These are phyloP conservation scores for Apamea epomidion DNA, from an alignment of 2,888 invertebrate species.

Conservation along the genomic window DNA sequence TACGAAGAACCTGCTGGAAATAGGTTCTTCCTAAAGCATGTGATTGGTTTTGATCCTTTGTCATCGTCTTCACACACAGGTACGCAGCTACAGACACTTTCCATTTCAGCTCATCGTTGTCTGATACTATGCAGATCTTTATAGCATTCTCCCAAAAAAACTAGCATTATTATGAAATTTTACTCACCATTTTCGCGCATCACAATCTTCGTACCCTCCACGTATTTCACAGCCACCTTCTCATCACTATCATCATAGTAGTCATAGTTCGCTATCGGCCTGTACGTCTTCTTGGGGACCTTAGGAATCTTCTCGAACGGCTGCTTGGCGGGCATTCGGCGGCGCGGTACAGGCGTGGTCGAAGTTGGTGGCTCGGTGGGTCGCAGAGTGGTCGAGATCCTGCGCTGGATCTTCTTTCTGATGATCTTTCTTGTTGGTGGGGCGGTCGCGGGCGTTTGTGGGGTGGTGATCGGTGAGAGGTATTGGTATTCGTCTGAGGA, in stretches of 20 bases:
- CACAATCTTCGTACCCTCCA: constrained; percentile 90
- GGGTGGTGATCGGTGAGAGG: constrained; percentile 81
- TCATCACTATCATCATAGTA: constrained; percentile 93
- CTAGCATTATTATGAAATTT: not conserved
- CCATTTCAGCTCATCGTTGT: not conserved
- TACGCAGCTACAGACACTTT: not conserved
- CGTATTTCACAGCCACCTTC: constrained; percentile 86
- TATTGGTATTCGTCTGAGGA: constrained; percentile 87
- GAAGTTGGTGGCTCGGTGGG: constrained; percentile 66
- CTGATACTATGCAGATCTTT: not conserved
- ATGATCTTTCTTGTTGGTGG: constrained; percentile 69
- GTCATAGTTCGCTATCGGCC: constrained; percentile 91
- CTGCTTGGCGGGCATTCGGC: constrained; percentile 71
- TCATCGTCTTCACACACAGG: not conserved
- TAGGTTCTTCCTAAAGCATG: not conserved
- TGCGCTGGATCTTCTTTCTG: constrained; percentile 81
- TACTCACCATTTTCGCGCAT: constrained; percentile 87
- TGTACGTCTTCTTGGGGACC: constrained; percentile 74
- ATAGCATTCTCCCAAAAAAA: not conserved
- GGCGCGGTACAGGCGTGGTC: constrained; percentile 58
- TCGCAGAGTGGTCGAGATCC: constrained; percentile 80
- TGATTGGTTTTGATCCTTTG: not conserved
- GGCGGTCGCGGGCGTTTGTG: constrained; percentile 69
- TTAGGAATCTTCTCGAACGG: constrained; percentile 80
- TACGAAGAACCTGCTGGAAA: too few relatives aligned